A percentile compares a stretch with the other conserved stretches of the same genome.
phyloP scores from a whole-genome alignment of 2,113 vertebrate genomes.

The Centrocercus urophasianus region DNA sequence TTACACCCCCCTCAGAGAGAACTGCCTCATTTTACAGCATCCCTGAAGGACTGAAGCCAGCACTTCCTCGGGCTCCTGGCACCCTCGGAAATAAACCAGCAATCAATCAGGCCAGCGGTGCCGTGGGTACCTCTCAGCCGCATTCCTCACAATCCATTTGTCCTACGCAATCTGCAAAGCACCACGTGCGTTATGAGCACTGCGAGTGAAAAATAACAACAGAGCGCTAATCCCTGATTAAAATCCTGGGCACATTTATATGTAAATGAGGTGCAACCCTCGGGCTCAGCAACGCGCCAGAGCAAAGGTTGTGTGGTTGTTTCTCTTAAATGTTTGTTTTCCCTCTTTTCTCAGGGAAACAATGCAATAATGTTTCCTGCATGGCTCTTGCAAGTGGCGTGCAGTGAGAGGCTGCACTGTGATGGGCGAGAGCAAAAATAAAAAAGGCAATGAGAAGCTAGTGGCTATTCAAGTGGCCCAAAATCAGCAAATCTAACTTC shows the following conservation, averaged over 20 bases:
- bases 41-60: not conserved
- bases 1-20: fast-evolving
- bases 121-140: not conserved
- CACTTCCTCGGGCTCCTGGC: not conserved
- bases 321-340: constrained; percentile 37
- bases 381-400: not conserved
- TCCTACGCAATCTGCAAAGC: not conserved
- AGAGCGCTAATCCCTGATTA: constrained; percentile 35
- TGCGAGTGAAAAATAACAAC: constrained; percentile 35
- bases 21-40: not conserved
- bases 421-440: not conserved
- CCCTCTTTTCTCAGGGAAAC: constrained; percentile 31
- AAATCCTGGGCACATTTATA: constrained; percentile 43
- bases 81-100: not conserved
- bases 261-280: constrained; percentile 49
- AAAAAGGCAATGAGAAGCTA: not conserved
- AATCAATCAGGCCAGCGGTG: not conserved
- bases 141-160: not conserved
- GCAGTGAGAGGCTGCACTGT: not conserved
- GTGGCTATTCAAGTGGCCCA: not conserved
- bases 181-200: not conserved
- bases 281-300: not conserved
- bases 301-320: not conserved
- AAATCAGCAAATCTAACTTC: not conserved
- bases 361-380: constrained; percentile 1